These are phyloP conservation scores for Hyles vespertilio DNA, from an alignment of 1,140 invertebrate species.

Conservation along the genomic window DNA sequence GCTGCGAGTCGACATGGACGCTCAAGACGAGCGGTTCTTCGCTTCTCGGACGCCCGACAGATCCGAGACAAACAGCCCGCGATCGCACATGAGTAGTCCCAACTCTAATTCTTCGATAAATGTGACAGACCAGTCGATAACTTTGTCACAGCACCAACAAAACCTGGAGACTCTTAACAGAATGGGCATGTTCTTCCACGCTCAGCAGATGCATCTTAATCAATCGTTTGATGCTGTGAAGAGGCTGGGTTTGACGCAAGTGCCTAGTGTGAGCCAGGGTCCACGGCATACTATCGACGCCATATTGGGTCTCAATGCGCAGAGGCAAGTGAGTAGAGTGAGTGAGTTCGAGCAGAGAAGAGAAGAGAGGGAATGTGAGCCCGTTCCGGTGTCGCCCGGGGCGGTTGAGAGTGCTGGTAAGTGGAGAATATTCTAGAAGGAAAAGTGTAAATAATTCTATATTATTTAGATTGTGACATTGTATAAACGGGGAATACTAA, in stretches of 20 bases:
- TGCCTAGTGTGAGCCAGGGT: slow-evolving; percentile 51
- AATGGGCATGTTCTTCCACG: slow-evolving; percentile 71
- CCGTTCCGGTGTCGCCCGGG: slow-evolving; percentile 64
- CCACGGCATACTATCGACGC: slow-evolving; percentile 68
- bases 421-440: slow-evolving; percentile 10
- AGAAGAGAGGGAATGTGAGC: slow-evolving; percentile 52
- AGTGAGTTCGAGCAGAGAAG: slow-evolving; percentile 55
- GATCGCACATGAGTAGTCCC: slow-evolving; percentile 59
- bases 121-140: slow-evolving; percentile 44
- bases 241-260: slow-evolving; percentile 58
- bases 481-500: too few species aligned
- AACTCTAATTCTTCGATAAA: slow-evolving; percentile 60
- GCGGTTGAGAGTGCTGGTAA: slow-evolving; percentile 65
- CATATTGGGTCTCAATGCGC: slow-evolving; percentile 58
- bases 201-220: slow-evolving; percentile 64
- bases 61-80: slow-evolving; percentile 57
- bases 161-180: slow-evolving; percentile 63
- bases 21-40: slow-evolving; percentile 54
- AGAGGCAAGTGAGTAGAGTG: slow-evolving; percentile 41
- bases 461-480: too few species aligned
- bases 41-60: slow-evolving; percentile 54
- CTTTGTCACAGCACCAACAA: slow-evolving; percentile 55
- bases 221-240: slow-evolving; percentile 64
- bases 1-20: slow-evolving; percentile 52
- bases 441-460: too few species aligned